These are phyloP conservation scores for Petrolisthes cinctipes DNA, from an alignment of 2,888 invertebrate species.

Conservation along the genomic window DNA sequence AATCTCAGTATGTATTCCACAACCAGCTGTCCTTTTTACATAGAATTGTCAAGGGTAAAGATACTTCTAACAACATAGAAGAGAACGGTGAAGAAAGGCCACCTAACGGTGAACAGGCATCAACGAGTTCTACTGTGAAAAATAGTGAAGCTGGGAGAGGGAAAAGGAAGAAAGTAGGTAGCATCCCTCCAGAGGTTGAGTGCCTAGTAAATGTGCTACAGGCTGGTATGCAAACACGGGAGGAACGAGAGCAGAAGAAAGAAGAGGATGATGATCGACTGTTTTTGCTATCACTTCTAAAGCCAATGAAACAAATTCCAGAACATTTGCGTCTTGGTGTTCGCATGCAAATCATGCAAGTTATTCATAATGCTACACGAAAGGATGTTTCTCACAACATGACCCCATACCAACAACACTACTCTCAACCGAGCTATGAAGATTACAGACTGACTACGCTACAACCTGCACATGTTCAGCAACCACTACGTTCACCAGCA, in stretches of 20 bases:
- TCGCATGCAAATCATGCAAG: slow-evolving; percentile 41
- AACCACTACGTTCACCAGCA: neutral
- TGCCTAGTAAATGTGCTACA: slow-evolving; percentile 36
- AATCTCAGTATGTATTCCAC: slow-evolving; percentile 36
- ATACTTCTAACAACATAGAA: slow-evolving; percentile 25
- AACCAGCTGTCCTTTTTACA: slow-evolving; percentile 32
- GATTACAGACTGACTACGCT: neutral
- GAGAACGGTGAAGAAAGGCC: slow-evolving; percentile 34
- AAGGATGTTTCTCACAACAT: slow-evolving; percentile 21
- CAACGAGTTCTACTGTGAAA: slow-evolving; percentile 18
- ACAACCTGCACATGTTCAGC: neutral
- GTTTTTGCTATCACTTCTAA: slow-evolving; percentile 38
- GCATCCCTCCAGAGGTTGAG: slow-evolving; percentile 30
- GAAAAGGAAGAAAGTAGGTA: slow-evolving; percentile 28
- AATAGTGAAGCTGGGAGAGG: slow-evolving; percentile 17
- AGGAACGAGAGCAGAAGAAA: slow-evolving; percentile 18
- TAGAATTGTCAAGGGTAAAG: slow-evolving; percentile 19
- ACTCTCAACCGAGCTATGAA: slow-evolving; percentile 18
- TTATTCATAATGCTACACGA: slow-evolving; percentile 29
- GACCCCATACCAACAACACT: slow-evolving; percentile 11
- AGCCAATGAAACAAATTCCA: slow-evolving; percentile 36
- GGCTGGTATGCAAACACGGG: slow-evolving; percentile 23
- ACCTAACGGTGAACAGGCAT: slow-evolving; percentile 17
- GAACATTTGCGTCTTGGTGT: slow-evolving; percentile 39
- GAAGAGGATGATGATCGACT: slow-evolving; percentile 38